phyloP scores from a whole-genome alignment of 2,888 invertebrate genomes.

The Drosophila rellima region DNA sequence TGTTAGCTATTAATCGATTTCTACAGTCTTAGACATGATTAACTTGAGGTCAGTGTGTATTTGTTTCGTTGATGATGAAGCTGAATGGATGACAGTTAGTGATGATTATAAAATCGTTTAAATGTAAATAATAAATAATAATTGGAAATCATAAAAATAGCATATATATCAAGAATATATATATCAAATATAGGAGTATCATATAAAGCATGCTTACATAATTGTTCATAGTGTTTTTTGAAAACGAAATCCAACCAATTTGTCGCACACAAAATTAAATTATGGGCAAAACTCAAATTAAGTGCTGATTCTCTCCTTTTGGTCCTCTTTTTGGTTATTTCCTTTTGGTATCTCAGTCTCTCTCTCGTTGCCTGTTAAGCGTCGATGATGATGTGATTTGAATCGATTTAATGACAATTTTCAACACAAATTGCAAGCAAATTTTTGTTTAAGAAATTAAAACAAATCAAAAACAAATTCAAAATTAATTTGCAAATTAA shows the following conservation, averaged over 20 bases:
- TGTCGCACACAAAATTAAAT: conserved; percentile 72
- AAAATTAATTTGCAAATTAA: conserved; percentile 56
- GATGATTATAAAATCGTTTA: conserved; percentile 19
- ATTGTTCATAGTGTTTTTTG: conserved; percentile 72
- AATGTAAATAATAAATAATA: conserved; percentile 18
- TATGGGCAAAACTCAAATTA: conserved; percentile 77
- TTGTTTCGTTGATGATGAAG: conserved; percentile 31
- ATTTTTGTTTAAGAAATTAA: conserved; percentile 52
- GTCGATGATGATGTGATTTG: conserved; percentile 51
- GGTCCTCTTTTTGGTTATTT: conserved; percentile 16
- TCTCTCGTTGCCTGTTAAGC: conserved; percentile 40
- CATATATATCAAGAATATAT: conserved; percentile 27
- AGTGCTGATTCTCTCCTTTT: conserved; percentile 59
- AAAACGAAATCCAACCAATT: conserved; percentile 83
- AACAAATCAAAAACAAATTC: conserved; percentile 52
- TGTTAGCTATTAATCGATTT: conserved; percentile 21
- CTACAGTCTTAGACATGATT: conserved; percentile 13
- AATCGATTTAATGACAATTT: conserved; percentile 40
- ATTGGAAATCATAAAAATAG: conserved; percentile 30
- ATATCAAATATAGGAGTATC: conserved; percentile 57
- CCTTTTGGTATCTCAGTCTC: conserved; percentile 38
- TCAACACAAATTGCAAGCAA: conserved; percentile 65
- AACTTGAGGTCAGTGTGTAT: conserved; percentile 28
- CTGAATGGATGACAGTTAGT: conserved; percentile 24
- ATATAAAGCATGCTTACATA: conserved; percentile 85